These are phyloP conservation scores for Subacronicta megacephala DNA, from an alignment of 2,888 invertebrate genomes.

Conservation along the genomic window DNA sequence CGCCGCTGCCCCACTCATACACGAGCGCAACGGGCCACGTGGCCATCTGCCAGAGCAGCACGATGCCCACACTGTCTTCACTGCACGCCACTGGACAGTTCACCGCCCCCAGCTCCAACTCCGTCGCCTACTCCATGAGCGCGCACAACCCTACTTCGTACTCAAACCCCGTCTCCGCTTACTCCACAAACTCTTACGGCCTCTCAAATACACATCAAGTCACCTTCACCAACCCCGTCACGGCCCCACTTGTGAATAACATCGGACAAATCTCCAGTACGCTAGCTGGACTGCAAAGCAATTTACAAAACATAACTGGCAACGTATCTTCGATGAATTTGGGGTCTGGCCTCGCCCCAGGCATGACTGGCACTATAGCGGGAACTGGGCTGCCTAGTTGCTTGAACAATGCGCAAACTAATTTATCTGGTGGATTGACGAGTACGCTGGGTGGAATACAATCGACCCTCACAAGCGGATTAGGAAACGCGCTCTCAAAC, in stretches of 20 bases:
- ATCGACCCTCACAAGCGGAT: constrained; percentile 79
- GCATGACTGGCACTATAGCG: constrained; percentile 86
- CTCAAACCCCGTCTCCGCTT: constrained; percentile 87
- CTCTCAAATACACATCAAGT: constrained; percentile 87
- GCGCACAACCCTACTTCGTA: constrained; percentile 87
- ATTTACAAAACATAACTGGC: constrained; percentile 83
- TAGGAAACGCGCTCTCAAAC: constrained; percentile 82
- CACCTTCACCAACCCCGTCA: constrained; percentile 86
- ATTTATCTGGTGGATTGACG: constrained; percentile 81
- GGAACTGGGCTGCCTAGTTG: constrained; percentile 84
- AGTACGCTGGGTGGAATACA: constrained; percentile 83
- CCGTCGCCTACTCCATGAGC: constrained; percentile 86
- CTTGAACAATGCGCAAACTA: constrained; percentile 82
- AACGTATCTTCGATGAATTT: constrained; percentile 83
- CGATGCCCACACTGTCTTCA: constrained; percentile 91
- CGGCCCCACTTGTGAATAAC: constrained; percentile 85
- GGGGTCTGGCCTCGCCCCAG: constrained; percentile 80
- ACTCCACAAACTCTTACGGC: constrained; percentile 83
- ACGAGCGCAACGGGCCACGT: constrained; percentile 81
- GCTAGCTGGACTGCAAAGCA: constrained; percentile 84
- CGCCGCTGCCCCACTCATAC: constrained; percentile 90
- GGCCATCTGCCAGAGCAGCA: constrained; percentile 90
- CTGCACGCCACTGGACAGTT: constrained; percentile 83
- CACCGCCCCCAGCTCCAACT: constrained; percentile 85
- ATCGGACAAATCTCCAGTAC: constrained; percentile 87